Conservation (phyloP, 2,113 vertebrate genomes). For the Nerophis ophidion region DNA sequence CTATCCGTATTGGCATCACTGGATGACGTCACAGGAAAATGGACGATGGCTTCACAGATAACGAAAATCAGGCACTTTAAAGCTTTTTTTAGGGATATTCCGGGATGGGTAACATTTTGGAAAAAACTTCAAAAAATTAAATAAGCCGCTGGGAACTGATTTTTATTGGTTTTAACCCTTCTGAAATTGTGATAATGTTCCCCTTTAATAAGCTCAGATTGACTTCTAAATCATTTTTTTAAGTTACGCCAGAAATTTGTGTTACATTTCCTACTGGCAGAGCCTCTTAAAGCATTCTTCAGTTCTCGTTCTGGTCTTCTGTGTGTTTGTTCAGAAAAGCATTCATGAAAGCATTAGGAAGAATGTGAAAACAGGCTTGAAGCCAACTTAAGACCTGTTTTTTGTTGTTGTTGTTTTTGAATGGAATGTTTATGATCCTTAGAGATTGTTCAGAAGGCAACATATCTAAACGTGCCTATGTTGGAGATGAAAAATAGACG, state of each 20-base stretch:
- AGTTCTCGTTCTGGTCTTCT: slow-evolving; percentile 11
- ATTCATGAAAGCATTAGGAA: slow-evolving; percentile 2
- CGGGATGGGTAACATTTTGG: no score
- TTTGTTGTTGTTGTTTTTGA: slow-evolving; percentile 37
- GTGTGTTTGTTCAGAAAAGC: slow-evolving; percentile 9
- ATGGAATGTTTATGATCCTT: slow-evolving; percentile 25
- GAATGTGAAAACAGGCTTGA: slow-evolving; percentile 9
- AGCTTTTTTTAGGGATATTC: no score
- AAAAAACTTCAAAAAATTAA: no score
- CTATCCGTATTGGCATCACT: no score
- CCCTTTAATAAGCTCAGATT: no score
- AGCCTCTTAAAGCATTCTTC: slow-evolving; percentile 22
- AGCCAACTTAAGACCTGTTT: slow-evolving; percentile 37
- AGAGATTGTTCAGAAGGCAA: slow-evolving; percentile 40
- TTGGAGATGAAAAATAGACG: slow-evolving; percentile 40
- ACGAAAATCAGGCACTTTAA: no score
- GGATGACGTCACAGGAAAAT: no score
- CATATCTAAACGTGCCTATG: slow-evolving; percentile 43
- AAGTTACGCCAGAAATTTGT: neutral
- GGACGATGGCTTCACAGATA: no score
- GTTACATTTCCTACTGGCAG: slow-evolving; percentile 18
- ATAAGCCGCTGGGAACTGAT: no score
- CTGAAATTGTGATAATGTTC: no score
- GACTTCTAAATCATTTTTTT: no score
- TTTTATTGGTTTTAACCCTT: no score